Conservation (phyloP, 2,888 invertebrate genomes). For the Stegophylla sp. region DNA sequence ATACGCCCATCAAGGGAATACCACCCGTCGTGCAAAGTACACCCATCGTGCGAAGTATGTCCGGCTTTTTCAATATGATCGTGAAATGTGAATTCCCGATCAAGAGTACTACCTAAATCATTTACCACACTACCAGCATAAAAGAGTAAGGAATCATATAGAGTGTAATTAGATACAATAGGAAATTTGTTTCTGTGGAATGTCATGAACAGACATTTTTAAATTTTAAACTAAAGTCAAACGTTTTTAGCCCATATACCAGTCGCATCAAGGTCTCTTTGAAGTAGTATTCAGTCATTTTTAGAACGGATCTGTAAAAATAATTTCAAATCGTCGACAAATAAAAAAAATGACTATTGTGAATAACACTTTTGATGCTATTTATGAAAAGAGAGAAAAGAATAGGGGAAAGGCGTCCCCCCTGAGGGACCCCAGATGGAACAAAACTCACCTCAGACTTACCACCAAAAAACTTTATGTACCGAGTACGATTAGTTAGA, state of each 20-base stretch:
- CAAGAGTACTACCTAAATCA: conserved; percentile 10
- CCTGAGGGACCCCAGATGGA: not conserved
- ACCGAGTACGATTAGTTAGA: not conserved
- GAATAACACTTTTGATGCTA: not conserved
- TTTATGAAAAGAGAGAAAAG: not conserved
- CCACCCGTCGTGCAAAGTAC: too few species aligned
- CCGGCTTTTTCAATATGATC: conserved; percentile 27
- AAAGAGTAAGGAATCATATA: not conserved
- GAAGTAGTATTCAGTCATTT: not conserved
- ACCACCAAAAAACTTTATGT: not conserved
- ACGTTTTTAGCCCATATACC: not conserved
- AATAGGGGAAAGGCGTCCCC: not conserved
- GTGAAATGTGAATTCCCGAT: not conserved
- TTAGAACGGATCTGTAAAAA: not conserved
- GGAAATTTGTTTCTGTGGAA: not conserved
- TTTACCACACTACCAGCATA: not conserved
- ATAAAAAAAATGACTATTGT: not conserved
- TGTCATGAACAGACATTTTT: not conserved
- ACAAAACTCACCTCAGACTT: not conserved
- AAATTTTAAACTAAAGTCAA: not conserved
- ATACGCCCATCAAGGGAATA: too few species aligned
- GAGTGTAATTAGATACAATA: conserved; percentile 1
- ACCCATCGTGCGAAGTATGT: too few species aligned
- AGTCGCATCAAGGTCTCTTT: not conserved
- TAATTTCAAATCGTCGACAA: not conserved